Evolutionary conservation across 2,113 vertebrate genomes (phyloP).

Genomic region (Silurus glanis): DNA sequence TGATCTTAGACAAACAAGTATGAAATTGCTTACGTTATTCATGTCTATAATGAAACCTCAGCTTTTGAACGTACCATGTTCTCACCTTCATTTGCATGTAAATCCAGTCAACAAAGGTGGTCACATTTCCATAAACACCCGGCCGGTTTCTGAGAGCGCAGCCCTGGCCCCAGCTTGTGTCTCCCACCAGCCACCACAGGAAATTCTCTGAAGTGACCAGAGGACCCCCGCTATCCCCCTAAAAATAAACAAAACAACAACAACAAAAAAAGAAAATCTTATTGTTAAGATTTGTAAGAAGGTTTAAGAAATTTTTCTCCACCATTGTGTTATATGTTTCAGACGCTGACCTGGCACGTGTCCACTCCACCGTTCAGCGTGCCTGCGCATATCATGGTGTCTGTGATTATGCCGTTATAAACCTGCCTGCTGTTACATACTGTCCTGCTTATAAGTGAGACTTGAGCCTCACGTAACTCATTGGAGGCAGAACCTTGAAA

Average conservation of each 20-base stretch:
- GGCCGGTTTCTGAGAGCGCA: slow-evolving; percentile 80
- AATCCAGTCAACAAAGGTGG: slow-evolving; percentile 82
- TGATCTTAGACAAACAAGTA: not conserved
- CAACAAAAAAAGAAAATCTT: not conserved
- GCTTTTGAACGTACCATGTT: not conserved
- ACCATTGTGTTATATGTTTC: not conserved
- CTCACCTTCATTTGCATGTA: slow-evolving; percentile 82
- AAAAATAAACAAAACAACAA: slow-evolving; percentile 42
- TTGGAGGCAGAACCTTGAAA: slow-evolving; percentile 72
- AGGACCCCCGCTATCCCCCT: slow-evolving; percentile 95
- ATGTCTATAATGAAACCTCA: not conserved
- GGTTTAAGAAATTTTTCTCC: not conserved
- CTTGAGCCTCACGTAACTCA: slow-evolving; percentile 70
- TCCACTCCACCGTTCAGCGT: slow-evolving; percentile 76
- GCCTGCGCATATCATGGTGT: slow-evolving; percentile 88
- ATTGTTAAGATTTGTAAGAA: not conserved
- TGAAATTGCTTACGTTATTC: not conserved
- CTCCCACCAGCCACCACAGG: slow-evolving; percentile 88
- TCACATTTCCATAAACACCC: slow-evolving; percentile 85
- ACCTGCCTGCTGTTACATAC: slow-evolving; percentile 69
- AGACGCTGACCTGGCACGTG: slow-evolving; percentile 83
- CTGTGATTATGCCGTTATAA: slow-evolving; percentile 72
- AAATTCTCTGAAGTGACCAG: slow-evolving; percentile 74
- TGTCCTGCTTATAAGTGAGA: slow-evolving; percentile 73
- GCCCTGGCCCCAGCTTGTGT: slow-evolving; percentile 88